phyloP scores from a whole-genome alignment of 2,888 invertebrate genomes.

The Eilema depressum region DNA sequence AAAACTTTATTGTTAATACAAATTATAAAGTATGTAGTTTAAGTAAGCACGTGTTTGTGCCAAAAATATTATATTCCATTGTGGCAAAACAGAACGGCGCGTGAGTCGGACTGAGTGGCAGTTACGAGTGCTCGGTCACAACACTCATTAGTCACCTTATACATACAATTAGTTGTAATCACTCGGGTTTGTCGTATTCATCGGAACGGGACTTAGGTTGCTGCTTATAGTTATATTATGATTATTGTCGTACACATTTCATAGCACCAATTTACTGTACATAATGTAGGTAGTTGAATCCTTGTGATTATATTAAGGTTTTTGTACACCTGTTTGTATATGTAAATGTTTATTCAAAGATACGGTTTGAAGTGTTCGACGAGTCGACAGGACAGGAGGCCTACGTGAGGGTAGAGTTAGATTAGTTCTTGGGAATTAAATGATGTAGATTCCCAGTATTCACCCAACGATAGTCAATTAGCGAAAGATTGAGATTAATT shows the following conservation, averaged over 20 bases:
- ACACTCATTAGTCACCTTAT: constrained; percentile 29
- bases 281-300: constrained; percentile 77
- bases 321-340: constrained; percentile 84
- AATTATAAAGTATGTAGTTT: constrained; percentile 58
- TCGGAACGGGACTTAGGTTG: constrained; percentile 28
- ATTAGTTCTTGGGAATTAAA: constrained; percentile 75
- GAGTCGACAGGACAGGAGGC: constrained; percentile 66
- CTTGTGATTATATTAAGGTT: constrained; percentile 76
- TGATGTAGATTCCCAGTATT: constrained; percentile 73
- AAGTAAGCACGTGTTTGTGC: constrained; percentile 77
- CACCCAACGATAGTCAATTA: constrained; percentile 88
- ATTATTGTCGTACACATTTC: constrained; percentile 48
- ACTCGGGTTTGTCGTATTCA: constrained; percentile 15
- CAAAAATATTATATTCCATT: constrained; percentile 64
- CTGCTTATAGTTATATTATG: constrained; percentile 41
- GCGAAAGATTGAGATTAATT: constrained; percentile 82
- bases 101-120: constrained; percentile 27
- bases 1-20: constrained; percentile 76
- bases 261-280: constrained; percentile 75
- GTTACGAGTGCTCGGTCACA: constrained; percentile 33
- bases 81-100: constrained; percentile 49
- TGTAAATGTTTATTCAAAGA: constrained; percentile 84
- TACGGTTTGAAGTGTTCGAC: constrained; percentile 70
- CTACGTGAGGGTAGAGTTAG: constrained; percentile 74
- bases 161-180: constrained; percentile 32